Evolutionary conservation across 2,888 invertebrate genomes (phyloP).

Genomic region (Anthophora plumipes): DNA sequence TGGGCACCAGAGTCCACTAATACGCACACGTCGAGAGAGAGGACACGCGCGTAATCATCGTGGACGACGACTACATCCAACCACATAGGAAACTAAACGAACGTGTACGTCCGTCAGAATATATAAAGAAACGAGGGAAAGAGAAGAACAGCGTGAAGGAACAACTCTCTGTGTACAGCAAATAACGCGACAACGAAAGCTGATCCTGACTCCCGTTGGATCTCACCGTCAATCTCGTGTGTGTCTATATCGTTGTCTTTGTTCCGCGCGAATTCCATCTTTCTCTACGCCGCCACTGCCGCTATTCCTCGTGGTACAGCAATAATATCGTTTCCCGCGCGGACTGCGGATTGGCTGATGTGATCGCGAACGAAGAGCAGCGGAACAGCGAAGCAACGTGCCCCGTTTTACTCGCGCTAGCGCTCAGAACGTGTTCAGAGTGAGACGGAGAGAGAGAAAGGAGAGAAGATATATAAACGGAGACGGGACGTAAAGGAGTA

Average conservation of each 20-base stretch:
- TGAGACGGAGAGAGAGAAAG: constrained; percentile 4
- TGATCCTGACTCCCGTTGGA: constrained; percentile 38
- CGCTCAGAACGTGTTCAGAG: constrained; percentile 52
- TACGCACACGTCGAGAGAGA: constrained; percentile 11
- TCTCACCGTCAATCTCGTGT: constrained; percentile 35
- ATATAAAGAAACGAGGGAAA: not conserved
- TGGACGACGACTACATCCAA: not conserved
- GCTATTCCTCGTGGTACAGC: constrained; percentile 77
- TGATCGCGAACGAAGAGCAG: constrained; percentile 54
- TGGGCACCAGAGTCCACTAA: not conserved
- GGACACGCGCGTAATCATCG: constrained; percentile 1
- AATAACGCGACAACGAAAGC: constrained; percentile 47
- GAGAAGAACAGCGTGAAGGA: not conserved
- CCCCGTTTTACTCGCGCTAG: constrained; percentile 68
- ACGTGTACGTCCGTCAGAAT: not conserved
- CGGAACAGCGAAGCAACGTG: constrained; percentile 52
- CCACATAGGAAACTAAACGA: not conserved
- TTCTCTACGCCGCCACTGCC: constrained; percentile 38
- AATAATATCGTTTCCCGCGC: constrained; percentile 83
- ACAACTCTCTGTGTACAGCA: constrained; percentile 27
- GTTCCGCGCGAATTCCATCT: constrained; percentile 46
- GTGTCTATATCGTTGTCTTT: constrained; percentile 45
- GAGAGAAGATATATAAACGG: not conserved
- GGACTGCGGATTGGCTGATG: constrained; percentile 78
- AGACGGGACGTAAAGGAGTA: too few relatives aligned